Evolutionary conservation across 2,888 invertebrate genomes (phyloP), one percentile per base, ranked within the genome.

Genomic region (Hipparchia sbordonii): DNA sequence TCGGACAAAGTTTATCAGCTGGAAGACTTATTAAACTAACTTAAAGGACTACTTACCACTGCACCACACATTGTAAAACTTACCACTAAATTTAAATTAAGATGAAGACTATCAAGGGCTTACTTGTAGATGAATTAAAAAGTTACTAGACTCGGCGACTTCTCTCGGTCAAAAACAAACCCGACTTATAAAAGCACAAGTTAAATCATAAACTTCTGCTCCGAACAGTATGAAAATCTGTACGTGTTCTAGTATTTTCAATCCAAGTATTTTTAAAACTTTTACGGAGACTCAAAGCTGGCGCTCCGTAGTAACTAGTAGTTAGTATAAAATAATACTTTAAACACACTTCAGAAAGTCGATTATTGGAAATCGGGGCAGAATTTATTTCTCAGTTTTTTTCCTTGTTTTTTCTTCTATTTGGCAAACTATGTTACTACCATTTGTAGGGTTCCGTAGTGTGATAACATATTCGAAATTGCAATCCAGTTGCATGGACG

Each of bases 201-300:
- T 61, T 61, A 39, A 61, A 61, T 61, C 45, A 46, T 60, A 39
- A 57, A 61, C 61, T n/a, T n/a, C 61, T 39, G n/a, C 12, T 61
- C 12, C 10, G 46, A n/a, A 61, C 39, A 61, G 45, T 61, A 45
- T n/a, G 45, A 61, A 33, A 61, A 45, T 61, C 39, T 13, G n/a
- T 62, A 6, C 45, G 62, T 62, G n/a, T 62, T 62, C n/a, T 62
- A 62, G 45, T 62, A 62, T 62, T 62, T 62, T 62, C 62, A 13
- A 62, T 62, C 13, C 46, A 13, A 62, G 62, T 62, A 62, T 62
- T 62, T 62, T 62, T 62, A 62, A 13, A 62, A 62, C 46, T 62
- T 62, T n/a, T 46, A 8, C n/a, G 46, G 4, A 39, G 12, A n/a
- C 13, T n/a, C 10, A 51, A 54, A 7, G 13, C 57, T 13, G 57